A percentile compares a stretch with the other conserved stretches of the same genome.
Conservation (phyloP, 2,113 vertebrate species). For the Embiotoca jacksoni region DNA sequence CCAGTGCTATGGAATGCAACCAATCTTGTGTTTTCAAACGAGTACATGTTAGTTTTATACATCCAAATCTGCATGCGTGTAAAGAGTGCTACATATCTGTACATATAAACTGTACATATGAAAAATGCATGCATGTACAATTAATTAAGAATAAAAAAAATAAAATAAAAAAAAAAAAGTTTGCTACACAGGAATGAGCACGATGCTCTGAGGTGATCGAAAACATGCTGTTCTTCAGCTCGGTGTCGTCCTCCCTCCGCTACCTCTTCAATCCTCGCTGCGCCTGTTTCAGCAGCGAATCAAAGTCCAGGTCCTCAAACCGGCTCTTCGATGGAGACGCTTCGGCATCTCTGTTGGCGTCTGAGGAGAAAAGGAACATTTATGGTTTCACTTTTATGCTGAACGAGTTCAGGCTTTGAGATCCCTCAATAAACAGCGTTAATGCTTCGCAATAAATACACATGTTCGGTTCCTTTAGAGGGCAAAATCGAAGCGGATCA, state of each 20-base stretch:
- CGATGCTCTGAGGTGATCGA: slow-evolving; percentile 54
- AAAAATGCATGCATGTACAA: slow-evolving; percentile 32
- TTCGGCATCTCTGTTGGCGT: slow-evolving; percentile 89
- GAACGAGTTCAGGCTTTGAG: not conserved
- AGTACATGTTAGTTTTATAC: slow-evolving; percentile 32
- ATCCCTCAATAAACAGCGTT: not conserved
- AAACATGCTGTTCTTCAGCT: not conserved
- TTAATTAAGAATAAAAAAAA: slow-evolving; percentile 19
- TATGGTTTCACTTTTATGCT: not conserved
- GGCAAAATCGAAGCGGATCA: too few species aligned
- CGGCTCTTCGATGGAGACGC: slow-evolving; percentile 83
- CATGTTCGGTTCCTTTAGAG: too few species aligned
- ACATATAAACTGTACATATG: slow-evolving; percentile 37
- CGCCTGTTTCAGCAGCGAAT: slow-evolving; percentile 93
- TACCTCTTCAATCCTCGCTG: slow-evolving; percentile 91
- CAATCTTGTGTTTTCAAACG: slow-evolving; percentile 26
- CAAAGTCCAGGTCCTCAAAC: slow-evolving; percentile 92
- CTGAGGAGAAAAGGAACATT: slow-evolving; percentile 75
- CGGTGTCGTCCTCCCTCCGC: slow-evolving; percentile 49
- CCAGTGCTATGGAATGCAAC: slow-evolving; percentile 50
- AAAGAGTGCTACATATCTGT: slow-evolving; percentile 11
- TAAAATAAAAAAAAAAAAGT: slow-evolving; percentile 16
- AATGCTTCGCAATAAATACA: too few species aligned
- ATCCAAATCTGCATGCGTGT: slow-evolving; percentile 34
- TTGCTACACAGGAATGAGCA: slow-evolving; percentile 55